Conservation (phyloP, 2,797 vertebrate genomes). For the Peromyscus attwateri region DNA sequence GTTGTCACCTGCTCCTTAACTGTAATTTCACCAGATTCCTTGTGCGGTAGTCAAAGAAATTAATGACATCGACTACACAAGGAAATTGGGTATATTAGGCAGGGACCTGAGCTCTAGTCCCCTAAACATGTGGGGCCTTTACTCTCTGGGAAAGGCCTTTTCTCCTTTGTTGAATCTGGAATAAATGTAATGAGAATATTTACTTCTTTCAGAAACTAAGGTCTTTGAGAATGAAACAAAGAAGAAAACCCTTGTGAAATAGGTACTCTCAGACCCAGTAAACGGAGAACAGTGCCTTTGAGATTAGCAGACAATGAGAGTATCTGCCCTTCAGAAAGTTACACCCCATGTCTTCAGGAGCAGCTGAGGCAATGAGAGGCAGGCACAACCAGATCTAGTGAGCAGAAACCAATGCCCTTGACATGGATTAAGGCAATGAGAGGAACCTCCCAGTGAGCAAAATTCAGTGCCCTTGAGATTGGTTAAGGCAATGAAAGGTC, state of each 20-base stretch:
- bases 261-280: accelerated
- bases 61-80: background rate
- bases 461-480: background rate
- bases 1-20: background rate
- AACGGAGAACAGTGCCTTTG: background rate
- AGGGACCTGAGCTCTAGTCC: background rate
- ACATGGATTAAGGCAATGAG: too few species aligned
- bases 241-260: background rate
- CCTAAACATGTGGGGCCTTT: background rate
- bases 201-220: background rate
- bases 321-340: background rate
- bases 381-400: too few species aligned
- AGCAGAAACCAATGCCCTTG: background rate
- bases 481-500: background rate
- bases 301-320: background rate
- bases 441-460: background rate
- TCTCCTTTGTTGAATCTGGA: background rate
- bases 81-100: background rate
- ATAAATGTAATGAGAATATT: background rate
- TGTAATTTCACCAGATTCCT: background rate
- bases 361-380: background rate
- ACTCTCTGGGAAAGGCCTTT: background rate
- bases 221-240: background rate
- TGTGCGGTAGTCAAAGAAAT: background rate
- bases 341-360: background rate